Evolutionary conservation across 2,113 vertebrate species (phyloP).

Genomic region (Circaetus cinerascens): DNA sequence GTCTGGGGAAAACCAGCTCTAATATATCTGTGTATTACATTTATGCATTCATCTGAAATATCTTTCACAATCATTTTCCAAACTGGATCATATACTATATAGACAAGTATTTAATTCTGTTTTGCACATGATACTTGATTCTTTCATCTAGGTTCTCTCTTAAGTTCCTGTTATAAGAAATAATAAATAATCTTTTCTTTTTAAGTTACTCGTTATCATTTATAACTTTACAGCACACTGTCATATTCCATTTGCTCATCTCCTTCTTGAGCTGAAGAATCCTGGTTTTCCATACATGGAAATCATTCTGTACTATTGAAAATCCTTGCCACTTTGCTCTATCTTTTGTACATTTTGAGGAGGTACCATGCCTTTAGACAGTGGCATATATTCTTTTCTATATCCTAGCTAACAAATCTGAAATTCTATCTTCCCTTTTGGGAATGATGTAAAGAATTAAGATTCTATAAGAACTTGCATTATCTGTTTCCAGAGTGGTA

Average conservation of each 20-base stretch:
- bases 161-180: neutral
- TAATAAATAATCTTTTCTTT: neutral
- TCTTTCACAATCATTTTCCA: neutral
- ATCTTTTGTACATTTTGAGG: neutral
- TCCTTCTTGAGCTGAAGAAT: neutral
- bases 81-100: neutral
- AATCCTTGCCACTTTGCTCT: neutral
- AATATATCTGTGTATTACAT: neutral
- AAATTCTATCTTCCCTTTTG: neutral
- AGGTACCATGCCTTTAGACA: accelerated
- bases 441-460: neutral
- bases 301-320: neutral
- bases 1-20: neutral
- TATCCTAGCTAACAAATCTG: neutral
- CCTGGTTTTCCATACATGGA: neutral
- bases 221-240: neutral
- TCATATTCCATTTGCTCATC: neutral
- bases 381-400: neutral
- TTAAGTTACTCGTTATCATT: neutral
- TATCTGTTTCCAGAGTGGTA: neutral
- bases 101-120: neutral
- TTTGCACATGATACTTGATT: neutral
- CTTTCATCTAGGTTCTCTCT: neutral
- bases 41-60: neutral
- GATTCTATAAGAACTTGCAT: neutral